A percentile compares a stretch with the other conserved stretches of the same genome.
Conservation (phyloP, 2,113 vertebrate species). For the Lasiurus borealis region DNA sequence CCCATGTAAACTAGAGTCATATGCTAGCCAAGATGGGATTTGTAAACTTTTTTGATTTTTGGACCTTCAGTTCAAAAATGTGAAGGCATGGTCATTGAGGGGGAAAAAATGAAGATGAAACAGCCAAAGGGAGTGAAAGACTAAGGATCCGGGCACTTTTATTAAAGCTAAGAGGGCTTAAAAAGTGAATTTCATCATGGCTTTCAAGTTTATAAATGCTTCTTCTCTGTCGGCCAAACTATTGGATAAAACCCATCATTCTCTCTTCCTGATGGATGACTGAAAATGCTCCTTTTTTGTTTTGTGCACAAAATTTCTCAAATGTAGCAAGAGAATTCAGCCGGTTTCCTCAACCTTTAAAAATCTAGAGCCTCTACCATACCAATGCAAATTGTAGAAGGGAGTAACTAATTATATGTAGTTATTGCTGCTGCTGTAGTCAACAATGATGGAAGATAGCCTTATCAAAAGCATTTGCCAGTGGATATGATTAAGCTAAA, state of each 20-base stretch:
- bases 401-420: slow-evolving; percentile 28
- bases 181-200: not conserved
- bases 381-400: slow-evolving; percentile 49
- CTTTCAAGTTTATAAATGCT: not conserved
- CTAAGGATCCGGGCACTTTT: not conserved
- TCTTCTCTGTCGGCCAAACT: not conserved
- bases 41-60: not conserved
- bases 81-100: not conserved
- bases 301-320: not conserved
- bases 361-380: not conserved
- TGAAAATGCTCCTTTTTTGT: not conserved
- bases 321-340: not conserved
- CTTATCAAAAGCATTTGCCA: slow-evolving; percentile 52
- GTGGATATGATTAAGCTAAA: slow-evolving; percentile 72
- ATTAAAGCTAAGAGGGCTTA: not conserved
- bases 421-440: slow-evolving; percentile 12
- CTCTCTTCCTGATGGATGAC: not conserved
- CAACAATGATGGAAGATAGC: slow-evolving; percentile 54
- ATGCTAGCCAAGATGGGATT: not conserved
- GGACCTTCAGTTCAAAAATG: not conserved
- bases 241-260: not conserved
- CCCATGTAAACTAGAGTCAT: not conserved
- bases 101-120: not conserved
- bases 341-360: not conserved
- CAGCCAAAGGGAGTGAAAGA: not conserved